Evolutionary conservation across 2,888 invertebrate species (phyloP).

Genomic region (Odiellus spinosus): DNA sequence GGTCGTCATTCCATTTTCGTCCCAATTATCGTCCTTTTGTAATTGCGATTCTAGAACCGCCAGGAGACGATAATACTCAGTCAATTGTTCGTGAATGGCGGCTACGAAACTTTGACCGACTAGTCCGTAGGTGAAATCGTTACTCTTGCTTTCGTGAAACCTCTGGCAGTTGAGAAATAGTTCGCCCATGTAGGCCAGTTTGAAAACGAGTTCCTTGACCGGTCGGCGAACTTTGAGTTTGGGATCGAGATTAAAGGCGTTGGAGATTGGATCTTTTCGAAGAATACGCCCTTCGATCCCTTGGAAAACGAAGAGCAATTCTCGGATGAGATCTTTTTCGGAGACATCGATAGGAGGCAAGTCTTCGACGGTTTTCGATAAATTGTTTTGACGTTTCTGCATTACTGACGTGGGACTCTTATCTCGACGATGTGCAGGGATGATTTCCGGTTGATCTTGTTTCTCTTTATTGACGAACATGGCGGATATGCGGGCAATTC

Average conservation of each 20-base stretch:
- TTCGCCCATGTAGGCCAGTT: constrained; percentile 72
- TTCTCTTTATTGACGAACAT: constrained; percentile 10
- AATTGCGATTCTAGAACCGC: constrained; percentile 76
- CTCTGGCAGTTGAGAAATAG: constrained; percentile 63
- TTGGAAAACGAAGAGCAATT: constrained; percentile 68
- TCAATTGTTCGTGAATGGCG: constrained; percentile 64
- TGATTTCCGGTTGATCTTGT: not conserved
- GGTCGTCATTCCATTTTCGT: too few relatives aligned
- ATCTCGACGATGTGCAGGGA: too few relatives aligned
- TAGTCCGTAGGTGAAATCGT: constrained; percentile 40
- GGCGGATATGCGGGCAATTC: constrained; percentile 7
- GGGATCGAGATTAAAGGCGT: not conserved
- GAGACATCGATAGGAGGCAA: constrained; percentile 11
- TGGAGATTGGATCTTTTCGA: constrained; percentile 39
- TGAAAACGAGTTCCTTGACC: constrained; percentile 46
- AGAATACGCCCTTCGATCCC: constrained; percentile 68
- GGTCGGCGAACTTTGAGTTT: constrained; percentile 24
- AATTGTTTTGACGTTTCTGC: too few relatives aligned
- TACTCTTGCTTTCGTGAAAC: constrained; percentile 57
- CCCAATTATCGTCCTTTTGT: constrained; percentile 3
- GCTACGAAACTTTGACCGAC: constrained; percentile 74
- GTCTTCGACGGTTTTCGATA: too few relatives aligned
- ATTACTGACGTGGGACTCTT: too few relatives aligned
- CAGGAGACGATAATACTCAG: constrained; percentile 72
- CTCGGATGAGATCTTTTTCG: constrained; percentile 35